phyloP scores from a whole-genome alignment of 2,113 vertebrate species.

The Tychaedon coryphoeus region DNA sequence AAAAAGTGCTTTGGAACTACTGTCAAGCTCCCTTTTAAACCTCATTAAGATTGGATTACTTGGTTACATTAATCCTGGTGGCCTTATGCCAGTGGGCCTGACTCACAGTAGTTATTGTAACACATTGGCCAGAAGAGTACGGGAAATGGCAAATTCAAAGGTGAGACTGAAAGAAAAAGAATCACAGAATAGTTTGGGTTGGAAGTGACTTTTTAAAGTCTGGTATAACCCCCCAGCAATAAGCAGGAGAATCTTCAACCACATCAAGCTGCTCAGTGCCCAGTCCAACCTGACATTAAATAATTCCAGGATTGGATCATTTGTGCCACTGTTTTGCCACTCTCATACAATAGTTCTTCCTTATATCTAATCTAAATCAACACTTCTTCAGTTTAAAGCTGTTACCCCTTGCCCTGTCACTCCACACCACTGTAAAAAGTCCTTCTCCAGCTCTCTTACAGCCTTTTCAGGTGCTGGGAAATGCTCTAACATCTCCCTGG shows the following conservation, averaged over 20 bases:
- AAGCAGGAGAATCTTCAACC: background rate
- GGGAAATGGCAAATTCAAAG: background rate
- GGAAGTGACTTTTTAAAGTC: background rate
- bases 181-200: background rate
- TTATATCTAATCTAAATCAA: background rate
- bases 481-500: background rate
- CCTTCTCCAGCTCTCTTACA: background rate
- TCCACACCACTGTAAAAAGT: background rate
- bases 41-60: slow-evolving; percentile 67
- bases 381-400: background rate
- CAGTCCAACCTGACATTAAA: background rate
- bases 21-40: slow-evolving; percentile 53
- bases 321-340: background rate
- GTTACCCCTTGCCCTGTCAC: background rate
- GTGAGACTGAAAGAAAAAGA: background rate
- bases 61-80: slow-evolving; percentile 14
- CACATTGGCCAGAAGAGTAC: background rate
- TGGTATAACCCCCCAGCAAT: background rate
- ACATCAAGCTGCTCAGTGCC: background rate
- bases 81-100: background rate
- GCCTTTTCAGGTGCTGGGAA: background rate
- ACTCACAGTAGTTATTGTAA: slow-evolving; percentile 9
- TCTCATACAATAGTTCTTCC: background rate
- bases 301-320: background rate
- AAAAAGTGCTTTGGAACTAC: slow-evolving; percentile 5